These are phyloP conservation scores for Periplaneta americana DNA, from an alignment of 1,140 invertebrate genomes.

Conservation along the genomic window DNA sequence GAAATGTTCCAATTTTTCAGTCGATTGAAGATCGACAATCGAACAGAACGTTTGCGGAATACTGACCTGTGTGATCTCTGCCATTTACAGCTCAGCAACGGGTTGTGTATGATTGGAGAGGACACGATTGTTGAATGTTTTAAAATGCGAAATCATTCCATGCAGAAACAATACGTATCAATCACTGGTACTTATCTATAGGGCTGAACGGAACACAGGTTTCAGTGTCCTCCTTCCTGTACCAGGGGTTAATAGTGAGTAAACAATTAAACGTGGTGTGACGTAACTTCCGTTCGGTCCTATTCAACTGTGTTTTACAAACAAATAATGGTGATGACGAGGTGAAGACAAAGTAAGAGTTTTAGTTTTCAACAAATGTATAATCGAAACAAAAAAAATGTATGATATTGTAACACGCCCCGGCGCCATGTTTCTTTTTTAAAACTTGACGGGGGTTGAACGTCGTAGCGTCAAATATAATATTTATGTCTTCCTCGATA, in stretches of 20 bases:
- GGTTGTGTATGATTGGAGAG: neutral
- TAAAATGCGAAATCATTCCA: neutral
- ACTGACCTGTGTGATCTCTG: too few species aligned
- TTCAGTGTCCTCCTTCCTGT: neutral
- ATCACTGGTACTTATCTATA: neutral
- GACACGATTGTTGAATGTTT: neutral
- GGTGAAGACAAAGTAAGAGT: neutral
- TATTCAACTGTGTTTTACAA: neutral
- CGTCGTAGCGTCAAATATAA: neutral
- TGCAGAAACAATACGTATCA: neutral
- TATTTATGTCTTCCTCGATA: neutral
- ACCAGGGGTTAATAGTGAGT: neutral
- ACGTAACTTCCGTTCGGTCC: neutral
- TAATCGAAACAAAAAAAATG: neutral
- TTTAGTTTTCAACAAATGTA: neutral
- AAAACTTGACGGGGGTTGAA: neutral
- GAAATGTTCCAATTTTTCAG: too few species aligned
- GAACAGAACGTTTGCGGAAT: too few species aligned
- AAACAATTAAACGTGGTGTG: neutral
- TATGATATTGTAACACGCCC: neutral
- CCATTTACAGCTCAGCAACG: neutral
- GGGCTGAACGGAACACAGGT: neutral
- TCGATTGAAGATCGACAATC: too few species aligned
- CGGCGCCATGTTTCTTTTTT: neutral
- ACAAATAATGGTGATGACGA: neutral